These are phyloP conservation scores for Apodemus sylvaticus DNA, from an alignment of 2,113 vertebrate genomes.

Conservation along the genomic window DNA sequence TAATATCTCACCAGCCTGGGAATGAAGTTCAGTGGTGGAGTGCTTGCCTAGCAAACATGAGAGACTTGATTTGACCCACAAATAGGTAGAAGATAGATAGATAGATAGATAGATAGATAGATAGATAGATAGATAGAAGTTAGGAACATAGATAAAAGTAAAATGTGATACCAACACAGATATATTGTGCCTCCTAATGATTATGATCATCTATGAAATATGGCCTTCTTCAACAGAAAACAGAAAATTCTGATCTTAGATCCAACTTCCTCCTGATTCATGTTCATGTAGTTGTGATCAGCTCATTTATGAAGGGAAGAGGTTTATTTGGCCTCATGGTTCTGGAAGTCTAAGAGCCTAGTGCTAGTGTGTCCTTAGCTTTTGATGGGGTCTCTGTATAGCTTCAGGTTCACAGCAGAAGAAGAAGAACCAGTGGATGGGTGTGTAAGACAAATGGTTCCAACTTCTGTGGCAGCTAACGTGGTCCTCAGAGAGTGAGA, in stretches of 20 bases:
- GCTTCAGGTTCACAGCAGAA: neutral
- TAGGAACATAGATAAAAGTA: too few relatives aligned
- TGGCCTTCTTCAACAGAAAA: neutral
- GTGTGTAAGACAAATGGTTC: neutral
- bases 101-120: too few relatives aligned
- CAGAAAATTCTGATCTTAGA: constrained; percentile 4
- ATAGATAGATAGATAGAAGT: too few relatives aligned
- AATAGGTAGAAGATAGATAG: too few relatives aligned
- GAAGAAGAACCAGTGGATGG: neutral
- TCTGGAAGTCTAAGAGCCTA: neutral
- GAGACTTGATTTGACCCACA: neutral
- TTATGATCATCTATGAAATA: neutral
- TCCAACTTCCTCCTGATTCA: neutral
- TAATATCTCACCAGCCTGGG: neutral
- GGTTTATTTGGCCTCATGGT: neutral
- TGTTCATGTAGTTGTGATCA: neutral
- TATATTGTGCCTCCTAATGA: neutral
- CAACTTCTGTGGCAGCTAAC: neutral
- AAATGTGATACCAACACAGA: neutral
- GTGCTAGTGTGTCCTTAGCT: neutral
- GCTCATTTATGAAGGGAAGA: neutral
- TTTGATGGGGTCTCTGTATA: neutral
- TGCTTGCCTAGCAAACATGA: neutral
- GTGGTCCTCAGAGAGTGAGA: neutral
- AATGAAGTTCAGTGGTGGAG: neutral